Conservation (phyloP, 2,113 vertebrate genomes). For the Oryctolagus cuniculus region DNA sequence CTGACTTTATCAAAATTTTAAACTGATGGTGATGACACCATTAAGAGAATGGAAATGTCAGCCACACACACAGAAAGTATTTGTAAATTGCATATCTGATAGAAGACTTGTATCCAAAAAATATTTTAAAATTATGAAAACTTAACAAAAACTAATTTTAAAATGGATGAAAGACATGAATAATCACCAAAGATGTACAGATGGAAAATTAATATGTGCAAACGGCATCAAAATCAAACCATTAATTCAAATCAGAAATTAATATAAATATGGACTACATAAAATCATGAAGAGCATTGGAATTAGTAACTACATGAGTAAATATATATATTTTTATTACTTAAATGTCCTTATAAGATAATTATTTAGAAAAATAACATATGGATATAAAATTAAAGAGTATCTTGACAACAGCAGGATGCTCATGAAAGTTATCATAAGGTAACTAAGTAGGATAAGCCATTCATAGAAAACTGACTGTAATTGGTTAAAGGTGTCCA, state of each 20-base stretch:
- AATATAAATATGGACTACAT: neutral
- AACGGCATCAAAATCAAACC: no score
- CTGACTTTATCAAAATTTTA: neutral
- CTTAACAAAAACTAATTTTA: neutral
- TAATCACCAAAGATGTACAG: no score
- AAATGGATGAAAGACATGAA: neutral
- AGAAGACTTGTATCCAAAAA: neutral
- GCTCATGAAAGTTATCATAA: neutral
- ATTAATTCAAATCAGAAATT: no score
- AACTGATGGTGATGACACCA: neutral
- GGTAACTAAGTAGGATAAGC: neutral
- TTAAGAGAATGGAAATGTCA: neutral
- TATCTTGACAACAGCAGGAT: conserved; percentile 2
- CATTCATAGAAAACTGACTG: neutral
- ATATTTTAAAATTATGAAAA: neutral
- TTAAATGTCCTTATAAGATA: conserved; percentile 1
- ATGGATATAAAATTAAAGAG: conserved; percentile 17
- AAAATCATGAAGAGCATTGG: neutral
- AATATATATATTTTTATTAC: neutral
- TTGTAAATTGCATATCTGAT: neutral
- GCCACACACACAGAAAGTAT: neutral
- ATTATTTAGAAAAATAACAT: neutral
- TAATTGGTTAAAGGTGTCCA: conserved; percentile 10
- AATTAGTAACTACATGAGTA: neutral
- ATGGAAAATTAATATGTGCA: no score